These are phyloP conservation scores for Microctenopoma stevenorrisi DNA, from an alignment of 2,797 vertebrate species.

Conservation along the genomic window DNA sequence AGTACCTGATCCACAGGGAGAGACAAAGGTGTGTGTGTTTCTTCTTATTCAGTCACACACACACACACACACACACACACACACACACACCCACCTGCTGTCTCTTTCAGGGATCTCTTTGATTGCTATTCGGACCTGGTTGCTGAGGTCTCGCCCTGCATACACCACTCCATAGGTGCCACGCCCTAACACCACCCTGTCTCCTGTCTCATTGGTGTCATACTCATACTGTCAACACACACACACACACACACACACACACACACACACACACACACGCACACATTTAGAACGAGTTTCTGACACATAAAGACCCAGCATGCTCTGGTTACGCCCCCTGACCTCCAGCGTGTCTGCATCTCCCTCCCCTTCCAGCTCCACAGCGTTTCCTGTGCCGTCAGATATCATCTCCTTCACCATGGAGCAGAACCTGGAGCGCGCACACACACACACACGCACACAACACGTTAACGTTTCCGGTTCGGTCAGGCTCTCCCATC, in stretches of 20 bases:
- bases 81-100: conserved; percentile 82
- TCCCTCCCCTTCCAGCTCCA: conserved; percentile 91
- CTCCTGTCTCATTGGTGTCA: conserved; percentile 87
- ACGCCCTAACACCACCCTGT: conserved; percentile 89
- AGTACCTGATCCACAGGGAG: conserved; percentile 85
- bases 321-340: conserved; percentile 29
- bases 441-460: conserved; percentile 3
- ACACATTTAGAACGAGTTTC: not conserved
- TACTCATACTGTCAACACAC: conserved; percentile 86
- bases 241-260: no score
- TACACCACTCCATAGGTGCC: conserved; percentile 94
- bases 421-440: conserved; percentile 88
- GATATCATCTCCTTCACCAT: conserved; percentile 95
- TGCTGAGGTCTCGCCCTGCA: conserved; percentile 90
- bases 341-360: conserved; percentile 94
- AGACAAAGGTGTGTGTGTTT: not conserved
- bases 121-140: conserved; percentile 93
- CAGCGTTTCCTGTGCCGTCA: conserved; percentile 84
- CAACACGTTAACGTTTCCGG: not conserved
- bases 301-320: not conserved
- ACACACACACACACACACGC: no score
- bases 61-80: no score
- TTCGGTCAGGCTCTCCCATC: not conserved
- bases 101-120: conserved; percentile 94
- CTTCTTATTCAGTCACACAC: not conserved